Base-by-base conservation (phyloP, 2,888 invertebrate species). In the Polia nebulosa region DNA sequence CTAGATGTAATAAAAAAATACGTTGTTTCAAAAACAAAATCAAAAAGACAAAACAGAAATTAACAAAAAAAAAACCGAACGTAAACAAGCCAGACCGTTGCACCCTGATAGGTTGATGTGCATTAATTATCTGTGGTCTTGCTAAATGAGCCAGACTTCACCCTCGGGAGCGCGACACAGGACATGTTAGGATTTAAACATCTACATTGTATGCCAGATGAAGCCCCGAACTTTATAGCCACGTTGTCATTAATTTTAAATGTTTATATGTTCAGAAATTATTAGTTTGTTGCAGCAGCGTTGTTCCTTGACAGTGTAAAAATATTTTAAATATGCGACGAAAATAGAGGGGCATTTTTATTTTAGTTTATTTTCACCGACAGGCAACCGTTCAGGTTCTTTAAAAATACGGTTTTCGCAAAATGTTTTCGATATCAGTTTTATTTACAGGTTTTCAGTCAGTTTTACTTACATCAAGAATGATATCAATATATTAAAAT, bases 81-180 rank as follows among this genome's bases (percentile, higher is more conserved):
- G 53, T 51, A 49, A 60, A 49, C 59, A 59, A 79, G 34, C 32
- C 13, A 59, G 58, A 57, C 41, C 20, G 20, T 45, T 80, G 70
- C 80, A 68, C 59, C 17, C 60, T 80, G 76, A 76, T 63, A 52
- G 47, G 60, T 76, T 76, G 63, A 76, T 64, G 63, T 70, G 60
- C 76, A 81, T 81, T 78, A 65, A 74, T 81, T 78, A 71, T 70
- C 59, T 68, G 63, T 81, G 67, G 64, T 68, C 51, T 72, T 55
- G 64, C 47, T 74, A 74, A 81, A 78, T 60, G 63, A 68, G 62
- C 29, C 56, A 71, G 61, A 71, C 70, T 53, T 59, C 55, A 57
- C 75, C 41, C 68, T 53, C 22, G 62, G 68, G 70, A 64, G 47
- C 44, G 41, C 36, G 45, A 62, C 69, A 61, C 25, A 62, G 55